These are phyloP conservation scores for Macrostomum lignano DNA, from an alignment of 1,140 invertebrate species.

Conservation along the genomic window DNA sequence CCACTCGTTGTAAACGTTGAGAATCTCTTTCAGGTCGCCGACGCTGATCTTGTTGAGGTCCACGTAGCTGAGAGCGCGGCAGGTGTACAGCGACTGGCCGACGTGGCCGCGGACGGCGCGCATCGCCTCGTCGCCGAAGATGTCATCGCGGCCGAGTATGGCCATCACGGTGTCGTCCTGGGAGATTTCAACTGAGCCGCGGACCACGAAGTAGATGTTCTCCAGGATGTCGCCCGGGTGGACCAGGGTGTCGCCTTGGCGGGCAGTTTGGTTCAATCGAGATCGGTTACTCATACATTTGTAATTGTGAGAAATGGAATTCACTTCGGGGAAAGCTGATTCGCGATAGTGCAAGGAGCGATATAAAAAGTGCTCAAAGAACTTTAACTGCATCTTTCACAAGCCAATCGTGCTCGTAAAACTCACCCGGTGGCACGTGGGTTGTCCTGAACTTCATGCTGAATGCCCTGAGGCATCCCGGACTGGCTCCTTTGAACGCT, in stretches of 20 bases:
- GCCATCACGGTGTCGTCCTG: slow-evolving; percentile 99
- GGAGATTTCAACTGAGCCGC: slow-evolving; percentile 83
- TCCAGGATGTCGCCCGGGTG: slow-evolving; percentile 22
- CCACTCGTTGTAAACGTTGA: slow-evolving; percentile 27
- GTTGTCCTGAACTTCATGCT: slow-evolving; percentile 22
- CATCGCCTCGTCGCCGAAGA: slow-evolving; percentile 21
- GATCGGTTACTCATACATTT: too few relatives aligned
- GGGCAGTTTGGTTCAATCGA: too few relatives aligned
- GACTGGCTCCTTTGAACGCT: too few relatives aligned
- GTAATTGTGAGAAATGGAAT: too few relatives aligned
- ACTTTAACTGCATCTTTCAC: too few relatives aligned
- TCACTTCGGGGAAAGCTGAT: too few relatives aligned
- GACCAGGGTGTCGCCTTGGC: slow-evolving; percentile 23
- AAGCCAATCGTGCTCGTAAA: too few relatives aligned
- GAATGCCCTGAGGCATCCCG: slow-evolving; percentile 17
- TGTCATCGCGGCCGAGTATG: slow-evolving; percentile 49
- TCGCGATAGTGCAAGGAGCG: too few relatives aligned
- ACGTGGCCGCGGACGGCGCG: slow-evolving; percentile 10
- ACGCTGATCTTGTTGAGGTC: slow-evolving; percentile 27
- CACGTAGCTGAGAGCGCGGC: slow-evolving; percentile 23
- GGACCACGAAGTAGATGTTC: slow-evolving; percentile 21
- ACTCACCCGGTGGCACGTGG: slow-evolving; percentile 22
- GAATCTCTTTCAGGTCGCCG: slow-evolving; percentile 19
- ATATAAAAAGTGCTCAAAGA: too few relatives aligned
- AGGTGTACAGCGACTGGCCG: slow-evolving; percentile 20